Base-by-base conservation (phyloP, 2,797 vertebrate genomes). In the Gambelia wislizenii region DNA sequence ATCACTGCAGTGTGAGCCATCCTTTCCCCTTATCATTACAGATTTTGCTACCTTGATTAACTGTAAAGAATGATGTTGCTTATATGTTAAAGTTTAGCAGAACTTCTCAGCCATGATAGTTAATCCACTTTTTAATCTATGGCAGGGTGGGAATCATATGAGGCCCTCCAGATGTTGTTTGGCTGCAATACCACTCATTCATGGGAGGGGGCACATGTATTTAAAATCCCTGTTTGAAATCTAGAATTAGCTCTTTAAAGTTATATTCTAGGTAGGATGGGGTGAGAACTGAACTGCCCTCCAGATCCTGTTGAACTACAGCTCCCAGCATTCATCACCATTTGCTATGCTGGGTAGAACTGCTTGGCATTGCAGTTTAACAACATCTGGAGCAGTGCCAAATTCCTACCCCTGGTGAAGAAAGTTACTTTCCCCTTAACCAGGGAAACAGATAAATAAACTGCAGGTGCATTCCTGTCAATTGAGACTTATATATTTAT, bases 61-160 rank as follows among this genome's bases (percentile, higher is more conserved):
- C 64, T 16, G 54, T 75, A 88, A 87, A 82, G 87, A 84, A 86
- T 76, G 89, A 91, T 91, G 84, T 4, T 64, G 87, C 88, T 13
- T n/a, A 84, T 93, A 22, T 87, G 61, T 94, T 95, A 90, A 94
- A 92, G 92, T 95, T 91, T 56, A 90, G 72, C 90, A 92, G 91
- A 91, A 93, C 92, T 94, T 91, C 83, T 69, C 39, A 44, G 44
- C 87, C 86, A 44, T 42, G 33, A 0, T 36, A 75, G 70, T 27
- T 47, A 18, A 22, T 36, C 52, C n/a, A 91, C 54, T 91, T 91
- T 89, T 61, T 81, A 79, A 56, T 81, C 69, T 27, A 76, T 67
- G 75, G 27, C 6, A 67, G 64, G 27, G 9, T 67, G 64, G 64
- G 27, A 30, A 30, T 67, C 64, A 33, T n/a, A n/a, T 67, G 27